Percentiles rank a stretch among this genome's conserved stretches.
These are phyloP conservation scores for Drosophila koepferae DNA, from an alignment of 2,888 invertebrate species.

Conservation along the genomic window DNA sequence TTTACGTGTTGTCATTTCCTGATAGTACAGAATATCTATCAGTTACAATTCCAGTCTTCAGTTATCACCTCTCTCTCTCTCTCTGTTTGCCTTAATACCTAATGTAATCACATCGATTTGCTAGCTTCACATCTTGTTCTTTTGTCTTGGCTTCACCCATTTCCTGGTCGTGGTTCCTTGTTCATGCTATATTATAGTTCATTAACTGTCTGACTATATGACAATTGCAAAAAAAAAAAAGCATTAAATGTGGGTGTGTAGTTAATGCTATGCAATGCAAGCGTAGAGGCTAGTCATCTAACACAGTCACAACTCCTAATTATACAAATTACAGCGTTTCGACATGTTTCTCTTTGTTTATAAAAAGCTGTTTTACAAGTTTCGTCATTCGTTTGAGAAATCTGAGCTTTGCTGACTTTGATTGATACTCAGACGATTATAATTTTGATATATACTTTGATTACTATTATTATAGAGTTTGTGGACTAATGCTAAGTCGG, in stretches of 20 bases:
- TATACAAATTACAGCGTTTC: constrained; percentile 22
- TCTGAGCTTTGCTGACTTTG: constrained; percentile 46
- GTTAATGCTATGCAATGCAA: constrained; percentile 6
- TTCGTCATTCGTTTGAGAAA: constrained; percentile 32
- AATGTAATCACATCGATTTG: constrained; percentile 71
- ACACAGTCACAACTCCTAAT: constrained; percentile 30
- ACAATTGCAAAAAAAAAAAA: background rate
- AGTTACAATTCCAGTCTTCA: background rate
- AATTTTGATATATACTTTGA: constrained; percentile 7
- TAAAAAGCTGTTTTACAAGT: constrained; percentile 44
- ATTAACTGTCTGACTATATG: constrained; percentile 37
- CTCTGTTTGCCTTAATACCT: constrained; percentile 32
- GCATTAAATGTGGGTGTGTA: constrained; percentile 18
- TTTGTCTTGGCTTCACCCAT: background rate
- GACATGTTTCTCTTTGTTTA: background rate
- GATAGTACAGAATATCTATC: background rate
- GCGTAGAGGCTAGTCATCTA: constrained; percentile 10
- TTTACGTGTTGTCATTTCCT: background rate
- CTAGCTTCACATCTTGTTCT: constrained; percentile 18
- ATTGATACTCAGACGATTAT: constrained; percentile 56
- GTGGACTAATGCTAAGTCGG: background rate
- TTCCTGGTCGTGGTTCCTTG: constrained; percentile 34
- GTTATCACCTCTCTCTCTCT: background rate
- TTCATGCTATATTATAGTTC: constrained; percentile 51
- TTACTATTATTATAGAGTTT: constrained; percentile 11